These are phyloP conservation scores for Solenopsis fugax DNA, from an alignment of 1,140 invertebrate species.

Conservation along the genomic window DNA sequence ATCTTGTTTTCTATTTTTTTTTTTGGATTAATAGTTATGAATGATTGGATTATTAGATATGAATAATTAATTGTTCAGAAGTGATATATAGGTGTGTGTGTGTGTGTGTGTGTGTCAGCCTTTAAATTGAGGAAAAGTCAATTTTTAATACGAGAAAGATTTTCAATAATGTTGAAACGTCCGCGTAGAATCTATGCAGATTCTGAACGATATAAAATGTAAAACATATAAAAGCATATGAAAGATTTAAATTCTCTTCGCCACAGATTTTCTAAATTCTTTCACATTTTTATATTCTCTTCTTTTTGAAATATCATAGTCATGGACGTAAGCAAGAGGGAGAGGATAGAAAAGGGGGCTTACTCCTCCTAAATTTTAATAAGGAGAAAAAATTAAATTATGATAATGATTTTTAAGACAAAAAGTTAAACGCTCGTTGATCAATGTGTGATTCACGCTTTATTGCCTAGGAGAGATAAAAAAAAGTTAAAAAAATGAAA, in stretches of 20 bases:
- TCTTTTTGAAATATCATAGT: not conserved
- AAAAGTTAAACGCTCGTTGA: no score
- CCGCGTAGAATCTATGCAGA: not conserved
- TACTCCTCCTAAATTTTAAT: no score
- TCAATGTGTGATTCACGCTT: no score
- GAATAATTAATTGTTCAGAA: constrained; percentile 12
- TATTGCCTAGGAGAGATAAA: no score
- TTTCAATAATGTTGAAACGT: not conserved
- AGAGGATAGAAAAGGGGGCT: no score
- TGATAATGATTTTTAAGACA: no score
- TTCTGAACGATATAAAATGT: constrained; percentile 3
- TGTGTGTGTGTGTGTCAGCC: no score
- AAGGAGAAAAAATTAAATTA: no score
- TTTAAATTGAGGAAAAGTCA: not conserved
- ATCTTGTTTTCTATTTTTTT: not conserved
- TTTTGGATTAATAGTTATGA: not conserved
- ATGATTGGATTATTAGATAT: not conserved
- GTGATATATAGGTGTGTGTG: no score
- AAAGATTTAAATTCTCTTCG: not conserved
- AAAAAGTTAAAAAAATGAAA: no score
- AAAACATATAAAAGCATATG: not conserved
- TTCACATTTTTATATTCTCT: not conserved
- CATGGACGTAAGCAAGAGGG: no score
- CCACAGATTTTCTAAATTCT: not conserved
- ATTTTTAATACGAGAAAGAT: not conserved